phyloP scores from a whole-genome alignment of 2,888 invertebrate species.

The Drosophila mettleri region DNA sequence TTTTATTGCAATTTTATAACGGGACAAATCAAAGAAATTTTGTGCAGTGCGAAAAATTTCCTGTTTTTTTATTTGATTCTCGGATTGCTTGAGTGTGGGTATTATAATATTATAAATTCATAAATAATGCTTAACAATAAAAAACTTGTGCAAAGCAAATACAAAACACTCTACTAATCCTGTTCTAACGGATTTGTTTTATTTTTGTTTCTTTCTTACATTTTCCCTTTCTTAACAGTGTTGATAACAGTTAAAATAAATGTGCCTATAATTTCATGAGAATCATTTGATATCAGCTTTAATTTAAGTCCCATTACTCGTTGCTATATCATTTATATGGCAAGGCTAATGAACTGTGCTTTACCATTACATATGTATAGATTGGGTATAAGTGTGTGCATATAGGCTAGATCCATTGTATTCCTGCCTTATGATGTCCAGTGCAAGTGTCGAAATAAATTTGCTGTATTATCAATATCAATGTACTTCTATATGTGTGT shows the following conservation, averaged over 20 bases:
- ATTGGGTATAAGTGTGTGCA: neutral
- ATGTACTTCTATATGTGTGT: neutral
- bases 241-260: neutral
- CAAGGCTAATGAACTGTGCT: conserved; percentile 25
- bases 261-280: neutral
- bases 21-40: conserved; percentile 9
- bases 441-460: conserved; percentile 19
- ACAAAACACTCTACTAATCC: neutral
- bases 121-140: neutral
- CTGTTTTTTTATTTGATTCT: conserved; percentile 12
- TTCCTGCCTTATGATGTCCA: conserved; percentile 2
- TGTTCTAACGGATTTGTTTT: neutral
- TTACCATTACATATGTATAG: neutral
- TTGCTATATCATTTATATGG: conserved; percentile 4
- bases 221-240: neutral
- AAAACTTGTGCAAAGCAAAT: conserved; percentile 1
- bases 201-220: neutral
- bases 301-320: neutral
- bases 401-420: conserved; percentile 8
- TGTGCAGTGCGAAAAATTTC: conserved; percentile 32
- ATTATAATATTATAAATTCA: conserved; percentile 4
- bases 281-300: neutral
- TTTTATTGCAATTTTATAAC: conserved; percentile 13
- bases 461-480: conserved; percentile 16
- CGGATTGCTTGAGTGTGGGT: conserved; percentile 43